phyloP scores from a whole-genome alignment of 2,888 invertebrate genomes.

The Oxyscelio sp. region DNA sequence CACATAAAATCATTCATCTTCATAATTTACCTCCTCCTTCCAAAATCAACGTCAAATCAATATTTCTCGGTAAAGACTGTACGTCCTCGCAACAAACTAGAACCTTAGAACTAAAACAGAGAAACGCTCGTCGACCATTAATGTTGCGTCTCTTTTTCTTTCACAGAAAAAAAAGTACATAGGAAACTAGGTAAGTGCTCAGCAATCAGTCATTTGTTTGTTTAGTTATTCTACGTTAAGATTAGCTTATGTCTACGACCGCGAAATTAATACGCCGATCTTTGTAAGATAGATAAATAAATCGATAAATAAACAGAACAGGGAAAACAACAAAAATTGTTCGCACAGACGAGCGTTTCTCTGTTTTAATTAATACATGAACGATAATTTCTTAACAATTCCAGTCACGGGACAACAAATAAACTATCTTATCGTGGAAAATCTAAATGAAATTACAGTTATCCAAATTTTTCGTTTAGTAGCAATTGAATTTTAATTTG shows the following conservation, averaged over 20 bases:
- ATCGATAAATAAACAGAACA: constrained; percentile 39
- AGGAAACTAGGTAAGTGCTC: constrained; percentile 74
- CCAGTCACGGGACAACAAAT: constrained; percentile 16
- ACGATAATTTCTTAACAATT: constrained; percentile 38
- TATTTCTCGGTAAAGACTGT: not conserved
- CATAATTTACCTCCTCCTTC: constrained; percentile 59
- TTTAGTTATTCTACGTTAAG: constrained; percentile 75
- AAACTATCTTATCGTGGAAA: constrained; percentile 73
- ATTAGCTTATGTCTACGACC: constrained; percentile 63
- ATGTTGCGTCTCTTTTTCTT: constrained; percentile 75
- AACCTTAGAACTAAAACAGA: constrained; percentile 72
- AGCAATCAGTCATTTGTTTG: constrained; percentile 71
- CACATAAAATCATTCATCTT: constrained; percentile 47
- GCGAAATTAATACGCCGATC: constrained; percentile 2
- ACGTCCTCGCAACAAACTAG: constrained; percentile 52
- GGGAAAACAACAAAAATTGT: constrained; percentile 52
- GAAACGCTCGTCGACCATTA: constrained; percentile 75
- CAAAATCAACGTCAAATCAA: constrained; percentile 29
- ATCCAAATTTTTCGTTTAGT: constrained; percentile 43
- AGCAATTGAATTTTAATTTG: constrained; percentile 42
- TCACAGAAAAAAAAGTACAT: constrained; percentile 73
- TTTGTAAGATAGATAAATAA: constrained; percentile 13
- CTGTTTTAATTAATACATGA: constrained; percentile 51
- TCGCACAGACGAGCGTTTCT: constrained; percentile 69
- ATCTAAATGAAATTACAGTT: constrained; percentile 64